Conservation (phyloP, 35 echinoderm and acorn worm genomes). For the Lytechinus variegatus region DNA sequence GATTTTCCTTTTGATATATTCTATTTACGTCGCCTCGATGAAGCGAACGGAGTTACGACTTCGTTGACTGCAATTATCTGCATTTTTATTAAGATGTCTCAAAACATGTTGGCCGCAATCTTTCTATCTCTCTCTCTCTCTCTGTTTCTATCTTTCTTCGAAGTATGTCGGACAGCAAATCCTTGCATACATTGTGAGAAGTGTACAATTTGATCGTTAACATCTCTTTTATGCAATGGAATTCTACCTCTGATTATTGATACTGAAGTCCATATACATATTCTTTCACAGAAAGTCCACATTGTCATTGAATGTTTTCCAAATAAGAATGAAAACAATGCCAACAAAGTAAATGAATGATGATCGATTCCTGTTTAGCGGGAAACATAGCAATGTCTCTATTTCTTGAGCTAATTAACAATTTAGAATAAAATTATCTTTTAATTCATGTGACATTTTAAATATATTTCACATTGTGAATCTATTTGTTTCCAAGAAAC, state of each 20-base stretch:
- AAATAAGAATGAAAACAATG: too few relatives aligned
- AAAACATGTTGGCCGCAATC: not conserved
- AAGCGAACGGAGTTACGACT: slow-evolving; percentile 14
- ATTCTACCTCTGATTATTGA: not conserved
- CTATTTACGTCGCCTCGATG: slow-evolving; percentile 19
- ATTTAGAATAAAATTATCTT: too few relatives aligned
- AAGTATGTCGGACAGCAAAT: not conserved
- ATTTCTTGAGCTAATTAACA: too few relatives aligned
- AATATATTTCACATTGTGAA: too few relatives aligned
- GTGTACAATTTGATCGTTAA: not conserved
- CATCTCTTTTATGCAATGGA: not conserved
- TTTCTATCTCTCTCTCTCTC: not conserved
- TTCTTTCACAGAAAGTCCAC: too few relatives aligned
- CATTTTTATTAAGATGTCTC: not conserved
- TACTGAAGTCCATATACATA: too few relatives aligned
- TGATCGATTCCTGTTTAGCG: too few relatives aligned
- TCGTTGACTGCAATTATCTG: slow-evolving; percentile 6
- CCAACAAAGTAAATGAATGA: too few relatives aligned
- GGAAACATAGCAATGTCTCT: too few relatives aligned
- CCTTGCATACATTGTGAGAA: not conserved
- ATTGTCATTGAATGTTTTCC: too few relatives aligned
- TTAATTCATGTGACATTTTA: too few relatives aligned
- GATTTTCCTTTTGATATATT: not conserved
- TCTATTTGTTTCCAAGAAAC: not conserved
- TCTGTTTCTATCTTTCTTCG: not conserved